Evolutionary conservation across 2,113 vertebrate species (phyloP), one percentile per base, ranked within the genome.

Genomic region (Gopherus evgoodei): DNA sequence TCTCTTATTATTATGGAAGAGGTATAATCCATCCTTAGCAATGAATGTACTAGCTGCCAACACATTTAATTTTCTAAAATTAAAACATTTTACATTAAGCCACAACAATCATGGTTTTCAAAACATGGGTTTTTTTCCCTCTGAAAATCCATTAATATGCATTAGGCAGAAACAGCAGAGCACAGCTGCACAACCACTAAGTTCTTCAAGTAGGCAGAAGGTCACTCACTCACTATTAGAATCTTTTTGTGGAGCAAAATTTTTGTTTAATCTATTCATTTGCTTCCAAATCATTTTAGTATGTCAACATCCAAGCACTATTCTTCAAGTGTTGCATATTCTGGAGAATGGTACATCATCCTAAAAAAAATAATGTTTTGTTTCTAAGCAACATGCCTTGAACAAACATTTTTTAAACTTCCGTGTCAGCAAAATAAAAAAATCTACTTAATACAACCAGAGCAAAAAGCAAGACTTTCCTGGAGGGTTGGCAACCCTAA

Each of bases 11-110:
- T 96, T 87, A 86, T 42, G 90, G 88, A 79, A 96, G 90, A 97
- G 95, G 31, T 91, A 94, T 81, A 94, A 89, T 92, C 31, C 54
- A 49, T 94, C 59, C 89, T 95, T 96, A 94, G 88, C 83, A 92
- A 90, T 17, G 72, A 94, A 53, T 35, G 88, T 49, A 27, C 47
- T 50, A 42, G 50, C 52, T 38, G 47, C 16, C 72, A 52, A 49
- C 89, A 91, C 47, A 91, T 82, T 92, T 83, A 76, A 90, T 91
- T 92, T 93, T 88, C 87, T 89, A 92, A 97, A 95, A 90, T 76
- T 22, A 92, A 95, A 84, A 94, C 72, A 56, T 95, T 95, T 94
- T 93, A 97, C 57, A 96, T 95, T 95, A 90, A 90, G 54, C 92
- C 86, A 90, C n/a, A 95, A 93, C n/a, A 95, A 92, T 91, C 78